Base-by-base conservation (phyloP, 37 sponge, comb jelly and placozoan genomes). In the Hormiphora californensis region DNA sequence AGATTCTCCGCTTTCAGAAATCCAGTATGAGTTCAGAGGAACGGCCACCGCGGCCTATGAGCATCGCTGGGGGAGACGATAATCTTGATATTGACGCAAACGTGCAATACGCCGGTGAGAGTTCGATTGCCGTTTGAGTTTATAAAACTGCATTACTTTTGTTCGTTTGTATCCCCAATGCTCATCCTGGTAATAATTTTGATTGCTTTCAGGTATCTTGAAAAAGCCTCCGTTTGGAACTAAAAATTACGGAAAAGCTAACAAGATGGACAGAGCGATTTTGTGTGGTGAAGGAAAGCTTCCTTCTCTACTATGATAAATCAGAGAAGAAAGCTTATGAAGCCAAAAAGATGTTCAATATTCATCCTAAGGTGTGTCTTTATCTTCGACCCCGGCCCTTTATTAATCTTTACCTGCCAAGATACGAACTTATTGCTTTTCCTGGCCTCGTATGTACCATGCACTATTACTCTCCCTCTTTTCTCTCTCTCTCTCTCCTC, bases 261-360 rank as follows among this genome's bases (percentile, higher is more conserved):
- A 65, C 67, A 25, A 3, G 67, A 33, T 65, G 67, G 67, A 65
- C 67, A 7, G 67, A 65, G 9, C 3, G 67, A 81, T 97, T 97
- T 89, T 97, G 93, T 73, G 92, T 94, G 38, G 89, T 94, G 37
- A 97, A 97, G 39, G 98, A 97, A 33, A 93, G 98, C 0, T 97
- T 97, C 87, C 86, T 97, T n/a, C 90, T 97, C 55, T 97, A 97
- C 89, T 97, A 97, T 54, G 54, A 86, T 32, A 95, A 94, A 0
- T 55, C 91, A 12, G 98, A 97, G 62, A 88, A 85, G 54, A 90
- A 89, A 54, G 31, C 22, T 9, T 97, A 92, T 63, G 94, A 97
- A 73, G 73, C 69, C 15, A 65, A 91, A 8, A 92, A 90, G 31
- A 91, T 90, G 54, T 97, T 97, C 89, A 97, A 97, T 87, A 97